phyloP scores from a whole-genome alignment of 2,113 vertebrate genomes.

The Tenebrosternarchus preto region DNA sequence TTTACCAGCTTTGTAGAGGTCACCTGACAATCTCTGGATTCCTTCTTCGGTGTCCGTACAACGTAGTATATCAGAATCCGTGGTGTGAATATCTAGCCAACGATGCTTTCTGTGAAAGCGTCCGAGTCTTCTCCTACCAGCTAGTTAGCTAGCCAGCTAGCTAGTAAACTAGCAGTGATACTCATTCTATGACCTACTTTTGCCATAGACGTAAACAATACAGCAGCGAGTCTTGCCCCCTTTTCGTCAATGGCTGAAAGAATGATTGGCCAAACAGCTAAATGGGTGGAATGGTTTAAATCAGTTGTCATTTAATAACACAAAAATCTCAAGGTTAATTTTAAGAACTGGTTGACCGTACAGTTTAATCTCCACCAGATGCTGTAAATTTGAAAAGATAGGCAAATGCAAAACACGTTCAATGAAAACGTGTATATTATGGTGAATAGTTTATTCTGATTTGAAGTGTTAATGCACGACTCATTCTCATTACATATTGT shows the following conservation, averaged over 20 bases:
- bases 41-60: background rate
- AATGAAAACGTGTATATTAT: too few species aligned
- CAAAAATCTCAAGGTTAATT: slow-evolving; percentile 2
- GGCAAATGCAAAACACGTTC: too few species aligned
- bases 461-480: too few species aligned
- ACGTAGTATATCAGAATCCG: background rate
- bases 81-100: background rate
- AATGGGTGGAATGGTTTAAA: slow-evolving; percentile 29
- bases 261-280: slow-evolving; percentile 31
- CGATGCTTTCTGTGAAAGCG: background rate
- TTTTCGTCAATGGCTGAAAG: background rate
- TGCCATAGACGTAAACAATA: slow-evolving; percentile 63
- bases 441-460: too few species aligned
- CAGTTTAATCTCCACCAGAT: background rate
- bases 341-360: background rate
- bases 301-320: slow-evolving; percentile 24
- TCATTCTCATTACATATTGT: too few species aligned
- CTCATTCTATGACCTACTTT: slow-evolving; percentile 59
- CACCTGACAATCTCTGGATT: background rate
- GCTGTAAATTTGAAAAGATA: too few species aligned
- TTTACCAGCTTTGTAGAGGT: slow-evolving; percentile 32
- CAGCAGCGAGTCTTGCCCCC: slow-evolving; percentile 30
- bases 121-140: background rate
- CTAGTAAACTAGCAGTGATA: slow-evolving; percentile 17
- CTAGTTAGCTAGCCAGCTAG: background rate